Evolutionary conservation across 2,113 vertebrate genomes (phyloP), one percentile per base, ranked within the genome.

Genomic region (Patagioenas fasciata): DNA sequence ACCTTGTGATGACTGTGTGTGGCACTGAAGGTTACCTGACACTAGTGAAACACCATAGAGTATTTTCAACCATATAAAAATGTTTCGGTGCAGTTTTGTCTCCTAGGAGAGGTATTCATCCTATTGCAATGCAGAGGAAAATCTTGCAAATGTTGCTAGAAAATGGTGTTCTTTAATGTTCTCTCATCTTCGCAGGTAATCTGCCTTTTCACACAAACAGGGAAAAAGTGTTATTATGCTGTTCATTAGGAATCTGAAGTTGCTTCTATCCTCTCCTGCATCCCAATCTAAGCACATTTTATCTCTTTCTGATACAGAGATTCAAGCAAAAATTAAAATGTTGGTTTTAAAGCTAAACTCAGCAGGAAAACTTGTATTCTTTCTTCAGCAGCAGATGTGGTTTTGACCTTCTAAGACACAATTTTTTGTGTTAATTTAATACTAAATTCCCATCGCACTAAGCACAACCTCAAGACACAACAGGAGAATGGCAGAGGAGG

Each of bases 381-480:
- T 25, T 67, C 14, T 80, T 54, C 54, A 80, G 85, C 16, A 18
- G 48, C 88, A 36, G 23, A 36, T 48, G 57, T 32, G 29, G 34
- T 36, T 93, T 84, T 91, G 79, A 72, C 84, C 88, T 94, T 77
- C 48, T 72, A 66, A 92, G 31, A 64, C 14, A 28, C 31, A 64
- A 89, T 70, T 95, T 89, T 38, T 56, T 34, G 34, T 88, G 72
- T 84, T 94, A 86, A 86, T 85, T 93, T 91, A 87, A 81, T 84
- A 82, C 67, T 47, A 67, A 95, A 94, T 95, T 96, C 93, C 94
- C 78, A 42, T 60, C 61, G 79, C 93, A 81, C 64, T 48, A 79
- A 95, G 94, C 64, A 56, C 93, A 80, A 84, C 84, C 95, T 93
- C 83, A 91, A 91, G 85, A 73, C 82, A 85, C 69, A 86, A 90